Conservation (phyloP, 2,113 vertebrate genomes). For the Nipponia nippon region DNA sequence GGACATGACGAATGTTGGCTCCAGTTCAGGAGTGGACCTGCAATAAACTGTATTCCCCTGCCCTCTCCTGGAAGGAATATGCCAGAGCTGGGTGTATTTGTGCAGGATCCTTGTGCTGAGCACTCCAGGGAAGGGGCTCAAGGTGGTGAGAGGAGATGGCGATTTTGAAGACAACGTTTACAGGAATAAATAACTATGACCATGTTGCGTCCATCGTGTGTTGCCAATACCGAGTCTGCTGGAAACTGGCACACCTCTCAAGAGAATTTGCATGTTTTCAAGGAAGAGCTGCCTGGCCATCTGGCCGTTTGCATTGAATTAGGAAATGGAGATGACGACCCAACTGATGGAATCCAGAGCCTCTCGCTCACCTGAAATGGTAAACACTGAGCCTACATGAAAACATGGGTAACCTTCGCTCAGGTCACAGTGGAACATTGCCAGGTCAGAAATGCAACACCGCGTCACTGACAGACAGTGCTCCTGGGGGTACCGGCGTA, state of each 20-base stretch:
- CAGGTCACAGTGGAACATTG: not conserved
- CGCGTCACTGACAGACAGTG: accelerated
- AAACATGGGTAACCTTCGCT: not conserved
- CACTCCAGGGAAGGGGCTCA: not conserved
- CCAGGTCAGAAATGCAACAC: not conserved
- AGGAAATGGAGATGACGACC: constrained; percentile 7
- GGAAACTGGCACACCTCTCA: not conserved
- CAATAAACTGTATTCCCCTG: constrained; percentile 59
- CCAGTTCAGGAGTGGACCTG: not conserved
- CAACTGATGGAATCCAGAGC: not conserved
- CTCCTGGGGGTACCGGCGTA: not conserved
- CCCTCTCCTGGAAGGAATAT: constrained; percentile 66
- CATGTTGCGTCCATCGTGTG: accelerated
- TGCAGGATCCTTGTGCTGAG: not conserved
- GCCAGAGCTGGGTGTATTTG: not conserved
- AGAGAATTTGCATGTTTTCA: not conserved
- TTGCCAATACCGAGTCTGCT: not conserved
- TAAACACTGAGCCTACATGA: not conserved
- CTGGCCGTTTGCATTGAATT: not conserved
- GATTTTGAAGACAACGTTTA: not conserved
- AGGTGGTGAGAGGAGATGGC: not conserved
- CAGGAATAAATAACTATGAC: not conserved
- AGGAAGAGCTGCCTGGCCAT: constrained; percentile 4
- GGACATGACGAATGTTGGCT: not conserved
- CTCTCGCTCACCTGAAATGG: not conserved